Evolutionary conservation across 1,140 invertebrate genomes (phyloP).

Genomic region (Drosophila obscura): DNA sequence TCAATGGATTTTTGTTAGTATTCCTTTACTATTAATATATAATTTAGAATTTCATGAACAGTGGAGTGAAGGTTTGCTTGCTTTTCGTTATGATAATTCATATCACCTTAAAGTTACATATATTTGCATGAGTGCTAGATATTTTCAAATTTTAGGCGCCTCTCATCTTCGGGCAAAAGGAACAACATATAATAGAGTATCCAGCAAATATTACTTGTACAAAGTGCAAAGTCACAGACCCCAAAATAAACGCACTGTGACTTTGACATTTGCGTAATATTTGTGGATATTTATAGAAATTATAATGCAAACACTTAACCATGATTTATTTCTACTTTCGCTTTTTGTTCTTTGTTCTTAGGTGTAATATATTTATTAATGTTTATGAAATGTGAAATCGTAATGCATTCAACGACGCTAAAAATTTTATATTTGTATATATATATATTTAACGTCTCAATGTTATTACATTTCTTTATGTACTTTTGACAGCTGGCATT

Average conservation of each 20-base stretch:
- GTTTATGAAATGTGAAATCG: constrained; percentile 26
- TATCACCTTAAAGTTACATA: constrained; percentile 45
- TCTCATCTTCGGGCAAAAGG: constrained; percentile 5
- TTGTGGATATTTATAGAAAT: constrained; percentile 17
- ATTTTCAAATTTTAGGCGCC: constrained; percentile 2
- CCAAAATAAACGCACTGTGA: constrained; percentile 65
- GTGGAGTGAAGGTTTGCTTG: constrained; percentile 47
- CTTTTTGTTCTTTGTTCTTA: constrained; percentile 24
- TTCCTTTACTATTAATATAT: constrained; percentile 52
- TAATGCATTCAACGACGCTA: constrained; percentile 39
- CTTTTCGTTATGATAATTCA: constrained; percentile 46
- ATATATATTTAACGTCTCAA: constrained; percentile 13
- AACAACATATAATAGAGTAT: constrained; percentile 17
- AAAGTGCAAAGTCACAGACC: constrained; percentile 69
- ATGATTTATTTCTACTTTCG: constrained; percentile 18
- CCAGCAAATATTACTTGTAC: constrained; percentile 45
- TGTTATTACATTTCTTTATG: constrained; percentile 42
- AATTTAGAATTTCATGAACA: constrained; percentile 81
- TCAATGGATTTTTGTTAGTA: constrained; percentile 20
- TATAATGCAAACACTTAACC: constrained; percentile 7
- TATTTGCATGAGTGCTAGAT: constrained; percentile 26
- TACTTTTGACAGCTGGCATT: constrained; percentile 50
- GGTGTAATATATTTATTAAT: constrained; percentile 31
- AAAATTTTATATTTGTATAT: constrained; percentile 21
- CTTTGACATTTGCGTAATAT: constrained; percentile 64